Percentiles rank a stretch among this genome's conserved stretches.
phyloP scores from a whole-genome alignment of 2,113 vertebrate species.

The Tympanuchus pallidicinctus region DNA sequence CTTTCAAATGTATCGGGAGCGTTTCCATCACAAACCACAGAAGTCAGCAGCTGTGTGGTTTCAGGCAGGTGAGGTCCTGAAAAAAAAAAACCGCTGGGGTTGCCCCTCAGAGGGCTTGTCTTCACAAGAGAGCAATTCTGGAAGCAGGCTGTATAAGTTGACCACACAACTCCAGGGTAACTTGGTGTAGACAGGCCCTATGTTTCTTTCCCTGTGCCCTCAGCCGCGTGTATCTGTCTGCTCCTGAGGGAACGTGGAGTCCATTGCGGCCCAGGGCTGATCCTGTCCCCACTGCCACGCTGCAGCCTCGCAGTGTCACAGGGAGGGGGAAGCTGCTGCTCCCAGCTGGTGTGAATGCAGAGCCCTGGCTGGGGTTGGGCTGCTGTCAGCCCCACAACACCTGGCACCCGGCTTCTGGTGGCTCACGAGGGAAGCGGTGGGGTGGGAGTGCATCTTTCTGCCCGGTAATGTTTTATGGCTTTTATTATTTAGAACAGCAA shows the following conservation, averaged over 20 bases:
- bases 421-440: background rate
- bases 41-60: background rate
- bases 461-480: constrained; percentile 24
- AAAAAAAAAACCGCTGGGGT: background rate
- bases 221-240: background rate
- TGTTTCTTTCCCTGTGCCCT: background rate
- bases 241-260: background rate
- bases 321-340: background rate
- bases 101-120: background rate
- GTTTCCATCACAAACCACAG: background rate
- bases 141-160: background rate
- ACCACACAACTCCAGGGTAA: background rate
- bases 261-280: accelerated
- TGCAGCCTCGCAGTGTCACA: background rate
- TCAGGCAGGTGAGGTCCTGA: constrained; percentile 12
- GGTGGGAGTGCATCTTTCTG: background rate
- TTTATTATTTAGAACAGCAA: constrained; percentile 58
- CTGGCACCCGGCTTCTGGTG: background rate
- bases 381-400: background rate
- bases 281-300: background rate
- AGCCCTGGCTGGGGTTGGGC: background rate
- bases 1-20: background rate
- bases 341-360: too few relatives aligned
- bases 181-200: background rate
- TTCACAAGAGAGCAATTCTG: background rate